phyloP scores from a whole-genome alignment of 2,797 vertebrate genomes.

The Galagoides demidoff region DNA sequence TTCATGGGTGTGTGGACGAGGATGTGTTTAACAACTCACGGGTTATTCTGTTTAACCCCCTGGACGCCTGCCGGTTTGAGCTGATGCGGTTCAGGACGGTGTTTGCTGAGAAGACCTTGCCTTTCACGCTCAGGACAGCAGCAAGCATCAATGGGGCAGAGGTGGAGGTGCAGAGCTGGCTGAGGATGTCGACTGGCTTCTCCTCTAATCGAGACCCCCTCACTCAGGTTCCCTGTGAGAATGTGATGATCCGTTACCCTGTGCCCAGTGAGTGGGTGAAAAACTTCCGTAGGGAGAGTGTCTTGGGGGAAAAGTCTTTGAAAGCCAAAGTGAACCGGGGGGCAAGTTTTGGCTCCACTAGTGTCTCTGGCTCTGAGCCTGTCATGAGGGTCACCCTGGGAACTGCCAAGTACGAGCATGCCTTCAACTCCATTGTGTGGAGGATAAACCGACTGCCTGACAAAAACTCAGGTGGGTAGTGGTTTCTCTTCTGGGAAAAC shows the following conservation, averaged over 20 bases:
- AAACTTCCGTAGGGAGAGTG: slow-evolving; percentile 93
- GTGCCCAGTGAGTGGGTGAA: slow-evolving; percentile 94
- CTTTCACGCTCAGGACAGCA: slow-evolving; percentile 92
- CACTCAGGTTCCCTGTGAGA: slow-evolving; percentile 93
- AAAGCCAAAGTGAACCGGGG: slow-evolving; percentile 95
- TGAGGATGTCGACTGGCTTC: slow-evolving; percentile 92
- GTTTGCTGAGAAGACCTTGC: slow-evolving; percentile 91
- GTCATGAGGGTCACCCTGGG: slow-evolving; percentile 94
- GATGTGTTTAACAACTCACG: slow-evolving; percentile 87
- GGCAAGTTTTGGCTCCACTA: slow-evolving; percentile 91
- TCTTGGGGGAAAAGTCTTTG: slow-evolving; percentile 92
- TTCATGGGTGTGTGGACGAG: slow-evolving; percentile 90
- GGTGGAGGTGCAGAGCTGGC: slow-evolving; percentile 94
- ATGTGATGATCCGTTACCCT: slow-evolving; percentile 92
- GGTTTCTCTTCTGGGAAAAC: background rate
- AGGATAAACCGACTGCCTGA: slow-evolving; percentile 93
- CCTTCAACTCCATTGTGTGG: slow-evolving; percentile 94
- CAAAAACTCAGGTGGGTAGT: slow-evolving; percentile 93
- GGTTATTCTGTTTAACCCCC: slow-evolving; percentile 89
- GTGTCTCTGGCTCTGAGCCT: slow-evolving; percentile 92
- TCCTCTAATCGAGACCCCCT: slow-evolving; percentile 92
- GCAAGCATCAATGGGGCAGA: slow-evolving; percentile 91
- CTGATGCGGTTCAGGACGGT: slow-evolving; percentile 91
- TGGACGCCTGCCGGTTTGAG: slow-evolving; percentile 91
- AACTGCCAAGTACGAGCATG: slow-evolving; percentile 94